Percentiles rank a stretch among this genome's conserved stretches.
These are phyloP conservation scores for Liopterus haemorrhoidalis DNA, from an alignment of 2,888 invertebrate species.

Conservation along the genomic window DNA sequence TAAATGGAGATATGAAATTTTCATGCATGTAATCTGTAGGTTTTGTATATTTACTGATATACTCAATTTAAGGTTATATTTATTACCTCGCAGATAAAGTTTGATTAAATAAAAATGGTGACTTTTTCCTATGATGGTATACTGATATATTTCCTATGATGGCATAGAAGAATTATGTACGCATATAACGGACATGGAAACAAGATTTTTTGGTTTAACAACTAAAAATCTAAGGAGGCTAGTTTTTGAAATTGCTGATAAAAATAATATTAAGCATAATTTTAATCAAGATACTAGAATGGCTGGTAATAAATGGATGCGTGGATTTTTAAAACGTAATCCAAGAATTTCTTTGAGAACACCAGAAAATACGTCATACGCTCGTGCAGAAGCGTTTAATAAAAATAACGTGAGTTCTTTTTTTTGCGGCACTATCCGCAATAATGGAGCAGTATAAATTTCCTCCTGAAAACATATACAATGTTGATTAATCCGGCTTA, in stretches of 20 bases:
- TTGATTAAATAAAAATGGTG: too few relatives aligned
- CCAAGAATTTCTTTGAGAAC: slow-evolving; percentile 5
- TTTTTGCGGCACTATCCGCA: background rate
- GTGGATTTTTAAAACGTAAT: slow-evolving; percentile 8
- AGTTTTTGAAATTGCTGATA: slow-evolving; percentile 6
- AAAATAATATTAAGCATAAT: slow-evolving; percentile 3
- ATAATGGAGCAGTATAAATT: slow-evolving; percentile 2
- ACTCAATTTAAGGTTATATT: too few relatives aligned
- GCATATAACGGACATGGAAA: slow-evolving; percentile 18
- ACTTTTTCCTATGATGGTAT: too few relatives aligned
- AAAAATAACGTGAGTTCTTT: background rate
- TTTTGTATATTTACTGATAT: too few relatives aligned
- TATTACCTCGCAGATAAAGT: too few relatives aligned
- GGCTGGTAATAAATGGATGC: slow-evolving; percentile 8
- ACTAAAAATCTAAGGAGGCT: slow-evolving; percentile 2
- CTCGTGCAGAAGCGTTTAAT: slow-evolving; percentile 9
- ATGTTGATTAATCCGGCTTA: too few relatives aligned
- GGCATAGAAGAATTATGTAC: slow-evolving; percentile 16
- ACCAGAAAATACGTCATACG: background rate
- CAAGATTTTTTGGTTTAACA: slow-evolving; percentile 49
- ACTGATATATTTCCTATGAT: too few relatives aligned
- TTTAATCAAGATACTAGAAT: slow-evolving; percentile 2
- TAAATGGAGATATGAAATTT: too few relatives aligned
- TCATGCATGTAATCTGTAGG: too few relatives aligned
- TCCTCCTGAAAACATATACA: too few relatives aligned